Percentiles rank a stretch among this genome's conserved stretches.
Conservation (phyloP, 2,888 invertebrate species). For the Phrixothrix hirtus region DNA sequence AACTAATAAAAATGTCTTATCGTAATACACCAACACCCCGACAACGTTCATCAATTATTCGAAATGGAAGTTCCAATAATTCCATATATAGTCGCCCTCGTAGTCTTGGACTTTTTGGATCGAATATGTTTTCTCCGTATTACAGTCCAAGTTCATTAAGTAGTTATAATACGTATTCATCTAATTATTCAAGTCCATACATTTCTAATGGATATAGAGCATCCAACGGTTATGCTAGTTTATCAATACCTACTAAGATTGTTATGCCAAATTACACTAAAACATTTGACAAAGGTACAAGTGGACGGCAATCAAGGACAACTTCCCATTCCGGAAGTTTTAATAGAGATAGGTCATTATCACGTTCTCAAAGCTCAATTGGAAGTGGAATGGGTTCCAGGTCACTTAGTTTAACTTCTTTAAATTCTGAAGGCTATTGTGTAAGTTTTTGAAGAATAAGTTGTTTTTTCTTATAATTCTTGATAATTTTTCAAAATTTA, state of each 20-base stretch:
- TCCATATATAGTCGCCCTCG: conserved; percentile 36
- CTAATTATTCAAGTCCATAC: conserved; percentile 55
- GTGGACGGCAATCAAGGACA: conserved; percentile 54
- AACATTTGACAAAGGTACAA: conserved; percentile 53
- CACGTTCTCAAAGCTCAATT: conserved; percentile 48
- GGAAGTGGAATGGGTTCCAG: conserved; percentile 56
- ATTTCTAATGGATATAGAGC: conserved; percentile 59
- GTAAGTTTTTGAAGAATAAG: conserved; percentile 61
- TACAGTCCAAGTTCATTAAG: conserved; percentile 30
- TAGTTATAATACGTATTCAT: conserved; percentile 25
- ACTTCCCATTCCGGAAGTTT: conserved; percentile 44
- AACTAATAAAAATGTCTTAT: conserved; percentile 40
- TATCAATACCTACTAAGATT: conserved; percentile 63
- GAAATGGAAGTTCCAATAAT: conserved; percentile 35
- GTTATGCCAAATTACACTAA: conserved; percentile 56
- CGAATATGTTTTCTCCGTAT: conserved; percentile 25
- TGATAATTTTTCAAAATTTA: too few species aligned
- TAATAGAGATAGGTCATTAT: conserved; percentile 48
- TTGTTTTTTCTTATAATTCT: too few species aligned
- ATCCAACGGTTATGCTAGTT: conserved; percentile 69
- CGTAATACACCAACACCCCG: conserved; percentile 48
- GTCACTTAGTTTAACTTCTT: conserved; percentile 69
- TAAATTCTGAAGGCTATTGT: conserved; percentile 82
- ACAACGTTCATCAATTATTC: conserved; percentile 49
- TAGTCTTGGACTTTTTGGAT: conserved; percentile 33